Base-by-base conservation (phyloP, 1,140 invertebrate genomes). In the Drosophila ficusphila region DNA sequence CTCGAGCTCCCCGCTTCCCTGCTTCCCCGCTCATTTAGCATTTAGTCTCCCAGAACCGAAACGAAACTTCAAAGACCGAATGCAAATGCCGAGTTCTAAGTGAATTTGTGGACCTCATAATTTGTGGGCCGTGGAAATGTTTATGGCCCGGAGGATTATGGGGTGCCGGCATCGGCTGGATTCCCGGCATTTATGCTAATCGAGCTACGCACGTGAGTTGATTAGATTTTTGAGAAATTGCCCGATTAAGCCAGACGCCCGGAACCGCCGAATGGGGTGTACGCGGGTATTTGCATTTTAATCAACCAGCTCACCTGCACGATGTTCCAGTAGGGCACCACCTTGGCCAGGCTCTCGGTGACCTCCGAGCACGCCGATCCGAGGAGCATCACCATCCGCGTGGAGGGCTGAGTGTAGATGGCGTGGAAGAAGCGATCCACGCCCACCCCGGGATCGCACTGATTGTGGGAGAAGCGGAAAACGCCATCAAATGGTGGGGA, bases 301-400 rank as follows among this genome's bases (percentile, higher is more conserved):
- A 76, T 58, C 74, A 76, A 47, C 16, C 11, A 12, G 14, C 90
- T 92, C 92, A 97, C 96, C 94, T 98, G 95, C 7, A 98, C 94
- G 70, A 98, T 96, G 89, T 97, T 98, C 97, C 96, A 97, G 86
- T 97, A 97, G 8, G 96, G 96, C 8, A 97, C 96, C 54, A 98
- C 95, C 92, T 97, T 96, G 4, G 97, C 97, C 33, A 98, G 92
- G 70, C 95, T 96, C 92, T 97, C 97, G 0, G 96, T 97, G 18
- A 98, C 97, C 77, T 97, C 97, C 1, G 96, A 97, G 88, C 96
- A 97, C 1, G 96, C 95, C 1, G 96, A 95, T n/a, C 96, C 97
- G 29, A 98, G 92, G 14, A 98, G 89, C 92, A 96, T 94, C 25
- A 95, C 93, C 93, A 98, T 95, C 16, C 94, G 79, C 4, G 94